Percentiles rank a stretch among this genome's conserved stretches.
phyloP scores from a whole-genome alignment of 2,113 vertebrate species.

The Prinia subflava region DNA sequence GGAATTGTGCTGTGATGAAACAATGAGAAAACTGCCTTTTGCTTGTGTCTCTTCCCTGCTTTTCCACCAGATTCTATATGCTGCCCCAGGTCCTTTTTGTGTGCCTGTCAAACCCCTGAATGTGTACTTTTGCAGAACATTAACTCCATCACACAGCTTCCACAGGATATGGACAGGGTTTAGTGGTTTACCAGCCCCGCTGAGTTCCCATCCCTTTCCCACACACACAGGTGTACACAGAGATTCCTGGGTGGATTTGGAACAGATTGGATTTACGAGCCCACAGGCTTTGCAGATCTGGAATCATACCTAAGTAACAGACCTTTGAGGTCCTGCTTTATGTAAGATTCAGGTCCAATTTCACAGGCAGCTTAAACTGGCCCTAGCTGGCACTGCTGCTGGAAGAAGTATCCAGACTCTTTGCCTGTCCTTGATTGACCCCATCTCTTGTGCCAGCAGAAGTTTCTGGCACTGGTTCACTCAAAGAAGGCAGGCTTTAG shows the following conservation, averaged over 20 bases:
- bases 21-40: background rate
- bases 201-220: background rate
- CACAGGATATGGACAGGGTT: accelerated
- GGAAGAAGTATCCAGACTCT: background rate
- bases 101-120: background rate
- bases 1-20: background rate
- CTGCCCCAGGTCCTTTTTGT: background rate
- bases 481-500: background rate
- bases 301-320: background rate
- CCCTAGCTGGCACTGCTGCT: background rate
- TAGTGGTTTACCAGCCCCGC: background rate
- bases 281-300: background rate
- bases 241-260: background rate
- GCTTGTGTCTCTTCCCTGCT: background rate
- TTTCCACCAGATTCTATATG: background rate
- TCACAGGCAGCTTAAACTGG: background rate
- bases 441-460: background rate
- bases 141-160: background rate
- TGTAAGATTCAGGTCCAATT: background rate
- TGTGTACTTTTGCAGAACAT: background rate
- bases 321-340: background rate
- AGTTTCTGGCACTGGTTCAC: background rate
- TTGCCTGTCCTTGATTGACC: background rate
- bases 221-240: background rate
- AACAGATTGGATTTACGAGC: background rate